Base-by-base conservation (phyloP, 2,797 vertebrate species). In the Sebastes melanostomus region DNA sequence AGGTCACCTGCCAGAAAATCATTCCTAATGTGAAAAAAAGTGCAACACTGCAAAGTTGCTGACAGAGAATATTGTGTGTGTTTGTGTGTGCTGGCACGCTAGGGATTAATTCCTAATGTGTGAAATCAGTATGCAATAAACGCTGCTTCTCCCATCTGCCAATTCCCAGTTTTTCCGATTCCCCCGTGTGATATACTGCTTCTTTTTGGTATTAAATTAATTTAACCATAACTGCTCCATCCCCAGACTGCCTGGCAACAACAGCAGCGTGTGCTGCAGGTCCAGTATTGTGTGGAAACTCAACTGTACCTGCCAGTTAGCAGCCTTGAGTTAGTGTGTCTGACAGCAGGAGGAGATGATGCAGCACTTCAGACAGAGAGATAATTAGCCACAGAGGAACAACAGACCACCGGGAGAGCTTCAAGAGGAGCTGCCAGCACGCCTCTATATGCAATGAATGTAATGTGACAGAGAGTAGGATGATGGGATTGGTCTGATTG, bases 371-470 rank as follows among this genome's bases (percentile, higher is more conserved):
- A 81, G 82, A 77, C 79, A 29, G 74, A 80, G 81, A 86, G 78
- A 52, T 92, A 82, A 91, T 92, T 89, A 82, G 68, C 60, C 85
- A 76, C 86, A 83, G 85, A 86, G 88, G 83, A 90, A 83, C 72
- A 83, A 74, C 52, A 80, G 66, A 77, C 72, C 80, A 80, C 56
- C 24, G 20, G 66, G 66, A 76, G 56, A 62, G 54, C 55, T 62
- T 62, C 34, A 77, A 46, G 56, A 60, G 32, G 38, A 72, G 50
- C 69, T 78, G 63, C 68, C 79, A 77, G 76, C 38, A 42, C 5
- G 1, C n/a, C n/a, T 4, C n/a, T 10, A 0, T 29, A 63, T 30
- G 56, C 52, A 62, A 3, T 54, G 30, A 60, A 70, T 46, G 25
- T 9, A 50, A 50, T 5, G 20, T 32, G 55, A 72, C n/a, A 56